Conservation (phyloP, 1,140 invertebrate species). For the Camponotus pennsylvanicus region DNA sequence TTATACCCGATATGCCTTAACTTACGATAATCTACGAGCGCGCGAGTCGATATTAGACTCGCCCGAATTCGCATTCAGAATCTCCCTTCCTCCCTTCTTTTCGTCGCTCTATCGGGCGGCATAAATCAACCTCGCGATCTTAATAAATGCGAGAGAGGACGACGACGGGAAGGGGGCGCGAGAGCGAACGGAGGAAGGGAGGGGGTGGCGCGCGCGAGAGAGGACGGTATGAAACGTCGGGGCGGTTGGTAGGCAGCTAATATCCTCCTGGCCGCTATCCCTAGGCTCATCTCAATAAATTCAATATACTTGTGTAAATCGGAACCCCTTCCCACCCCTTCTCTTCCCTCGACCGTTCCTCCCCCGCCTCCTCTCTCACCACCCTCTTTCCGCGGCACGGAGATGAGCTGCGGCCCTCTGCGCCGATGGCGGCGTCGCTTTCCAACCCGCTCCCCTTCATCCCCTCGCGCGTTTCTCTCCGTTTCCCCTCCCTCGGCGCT, state of each 20-base stretch:
- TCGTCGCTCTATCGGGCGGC: constrained; percentile 74
- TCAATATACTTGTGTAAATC: constrained; percentile 87
- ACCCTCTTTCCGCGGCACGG: constrained; percentile 65
- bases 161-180: background rate
- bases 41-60: constrained; percentile 79
- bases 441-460: constrained; percentile 17
- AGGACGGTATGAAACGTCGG: constrained; percentile 79
- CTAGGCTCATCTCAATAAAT: constrained; percentile 87
- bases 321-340: constrained; percentile 72
- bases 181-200: background rate
- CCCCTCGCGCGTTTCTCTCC: background rate
- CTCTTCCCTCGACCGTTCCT: constrained; percentile 55
- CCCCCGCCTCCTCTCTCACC: constrained; percentile 32
- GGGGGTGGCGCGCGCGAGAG: constrained; percentile 44
- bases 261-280: constrained; percentile 86
- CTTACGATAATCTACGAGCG: constrained; percentile 73
- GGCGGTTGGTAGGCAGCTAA: constrained; percentile 85
- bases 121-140: constrained; percentile 85
- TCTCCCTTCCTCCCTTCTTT: constrained; percentile 13
- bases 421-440: constrained; percentile 19
- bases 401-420: constrained; percentile 78
- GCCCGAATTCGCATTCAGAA: constrained; percentile 79
- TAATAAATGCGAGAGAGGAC: constrained; percentile 84
- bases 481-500: constrained; percentile 3
- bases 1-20: constrained; percentile 47